Evolutionary conservation across 2,888 invertebrate genomes (phyloP), one percentile per base, ranked within the genome.

Genomic region (Pyrochroa serraticornis): DNA sequence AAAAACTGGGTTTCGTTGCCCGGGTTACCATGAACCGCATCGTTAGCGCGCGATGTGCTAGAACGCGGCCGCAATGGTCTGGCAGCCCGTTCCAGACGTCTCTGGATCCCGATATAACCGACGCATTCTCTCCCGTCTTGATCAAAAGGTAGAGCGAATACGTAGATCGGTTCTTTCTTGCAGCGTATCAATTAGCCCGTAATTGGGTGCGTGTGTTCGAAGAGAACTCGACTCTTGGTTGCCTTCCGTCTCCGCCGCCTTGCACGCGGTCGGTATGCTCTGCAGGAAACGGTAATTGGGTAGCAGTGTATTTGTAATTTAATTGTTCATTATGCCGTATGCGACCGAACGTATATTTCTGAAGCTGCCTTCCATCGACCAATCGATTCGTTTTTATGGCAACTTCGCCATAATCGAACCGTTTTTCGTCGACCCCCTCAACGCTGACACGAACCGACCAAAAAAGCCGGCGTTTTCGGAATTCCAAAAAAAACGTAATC

Each of bases 251-350:
- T 57, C 44, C 59, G 44, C 62, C 63, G 49, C 62, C 59, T 37
- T 46, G 46, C 41, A 56, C 63, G 67, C 66, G 68, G 69, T 68
- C 62, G 66, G 66, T 66, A 65, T 64, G 64, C 68, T 68, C 68
- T 70, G 68, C 73, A 72, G 74, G 73, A 75, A 73, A 72, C 74
- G 71, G 72, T 77, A 77, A 77, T 77, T 77, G 77, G 75, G 75
- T 75, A 74, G 71, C 72, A 68, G 69, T 67, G 75, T 74, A 73
- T 75, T 73, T 73, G 75, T 76, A 76, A 75, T 75, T 75, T 75
- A 75, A 77, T 77, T 76, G 75, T 75, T 76, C 76, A 75, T 77
- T 77, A 77, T 75, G 71, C 74, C 73, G 70, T 72, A 70, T 68
- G 66, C 51, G 66, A 65, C 55, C 56, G 55, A 57, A 60, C 60